Base-by-base conservation (phyloP, 2,888 invertebrate species). In the Philereme transversata region DNA sequence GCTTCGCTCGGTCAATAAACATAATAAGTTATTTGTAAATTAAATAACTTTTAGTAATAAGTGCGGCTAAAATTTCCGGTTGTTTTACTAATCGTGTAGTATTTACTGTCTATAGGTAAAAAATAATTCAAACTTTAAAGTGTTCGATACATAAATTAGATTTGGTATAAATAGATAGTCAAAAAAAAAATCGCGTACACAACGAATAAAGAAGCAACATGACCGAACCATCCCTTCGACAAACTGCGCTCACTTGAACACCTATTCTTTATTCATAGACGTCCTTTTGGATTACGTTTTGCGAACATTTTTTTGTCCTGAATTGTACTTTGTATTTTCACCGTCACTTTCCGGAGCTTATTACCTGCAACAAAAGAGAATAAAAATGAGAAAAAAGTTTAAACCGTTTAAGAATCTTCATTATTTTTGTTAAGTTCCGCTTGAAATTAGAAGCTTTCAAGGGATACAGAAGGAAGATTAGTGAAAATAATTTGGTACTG, bases 251-350 rank as follows among this genome's bases (percentile, higher is more conserved):
- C 62, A 60, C 53, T 62, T 60, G 50, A 67, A 68, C 62, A 51
- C 60, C 60, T 38, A 56, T 76, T 69, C 67, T 65, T 74, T 76
- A 76, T 75, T 75, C 76, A 75, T 67, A 53, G 60, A 62, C 67
- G 73, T 67, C 56, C 64, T 69, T 67, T 61, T 59, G 69, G 65
- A 74, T 76, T 76, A 73, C 70, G 64, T 64, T 62, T 60, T 60
- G 67, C 63, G 66, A 62, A 61, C 66, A 51, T 36, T 60, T 70
- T 68, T 70, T 62, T 47, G 60, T 44, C 36, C 63, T 8, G 48
- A 52, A 48, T 34, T 49, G 48, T 50, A 54, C 38, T 45, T 43
- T 35, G 36, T 22, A n/a, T 33, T n/a, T 36, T 51, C 44, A 44
- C 11, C n/a, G 4, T 36, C 6, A 7, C 33, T 10, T 8, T 35